Percentiles rank a stretch among this genome's conserved stretches.
These are phyloP conservation scores for Eulemur rubriventer DNA, from an alignment of 2,797 vertebrate species.

Conservation along the genomic window DNA sequence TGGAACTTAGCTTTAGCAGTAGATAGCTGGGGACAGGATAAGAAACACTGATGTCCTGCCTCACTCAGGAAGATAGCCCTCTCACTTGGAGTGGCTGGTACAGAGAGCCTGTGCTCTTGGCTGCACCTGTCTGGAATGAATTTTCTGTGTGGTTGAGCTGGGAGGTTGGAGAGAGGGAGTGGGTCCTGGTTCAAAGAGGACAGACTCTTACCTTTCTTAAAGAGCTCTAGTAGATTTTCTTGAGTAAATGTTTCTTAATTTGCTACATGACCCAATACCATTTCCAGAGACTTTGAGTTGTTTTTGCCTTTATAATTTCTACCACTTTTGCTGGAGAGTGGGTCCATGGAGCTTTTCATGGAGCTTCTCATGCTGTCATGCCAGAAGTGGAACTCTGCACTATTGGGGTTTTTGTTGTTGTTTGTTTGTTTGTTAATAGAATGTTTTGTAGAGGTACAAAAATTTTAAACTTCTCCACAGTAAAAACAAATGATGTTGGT, in stretches of 20 bases:
- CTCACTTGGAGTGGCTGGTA: neutral
- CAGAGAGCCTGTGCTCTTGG: neutral
- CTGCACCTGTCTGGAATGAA: neutral
- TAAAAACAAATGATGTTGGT: neutral
- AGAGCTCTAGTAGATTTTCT: neutral
- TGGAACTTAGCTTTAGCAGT: neutral
- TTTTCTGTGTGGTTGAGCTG: neutral
- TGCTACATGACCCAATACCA: neutral
- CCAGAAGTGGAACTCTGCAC: neutral
- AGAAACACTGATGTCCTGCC: too few species aligned
- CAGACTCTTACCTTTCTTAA: neutral
- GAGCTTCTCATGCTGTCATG: neutral
- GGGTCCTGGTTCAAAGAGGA: neutral
- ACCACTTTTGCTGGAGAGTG: neutral
- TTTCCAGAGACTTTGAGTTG: neutral
- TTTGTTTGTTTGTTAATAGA: neutral
- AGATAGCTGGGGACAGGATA: neutral
- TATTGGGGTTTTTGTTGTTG: neutral
- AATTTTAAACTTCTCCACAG: too few species aligned
- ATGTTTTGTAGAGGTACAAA: neutral
- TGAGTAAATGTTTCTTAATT: neutral
- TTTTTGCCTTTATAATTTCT: neutral
- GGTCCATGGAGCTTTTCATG: too few species aligned
- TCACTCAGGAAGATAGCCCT: neutral
- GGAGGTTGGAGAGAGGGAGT: too few species aligned